Evolutionary conservation across 2,113 vertebrate species (phyloP), one percentile per base, ranked within the genome.

Genomic region (Oostethus manadensis): DNA sequence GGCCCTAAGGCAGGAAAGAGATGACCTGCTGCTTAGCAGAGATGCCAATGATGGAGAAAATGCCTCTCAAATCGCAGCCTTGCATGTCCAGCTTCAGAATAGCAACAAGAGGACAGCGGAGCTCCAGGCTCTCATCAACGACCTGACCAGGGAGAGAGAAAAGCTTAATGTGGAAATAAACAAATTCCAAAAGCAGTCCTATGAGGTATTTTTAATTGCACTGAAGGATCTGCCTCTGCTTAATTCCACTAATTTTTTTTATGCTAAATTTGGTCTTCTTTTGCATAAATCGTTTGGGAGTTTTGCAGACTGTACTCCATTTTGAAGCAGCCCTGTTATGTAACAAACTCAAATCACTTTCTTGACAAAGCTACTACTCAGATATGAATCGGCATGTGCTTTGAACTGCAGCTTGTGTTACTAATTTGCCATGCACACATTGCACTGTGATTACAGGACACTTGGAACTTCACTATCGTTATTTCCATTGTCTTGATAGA

Each of bases 161-260:
- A 96, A 92, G 88, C 93, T 98, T 89, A 96, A 92, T 92, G 83
- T 88, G 94, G 94, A 99, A 94, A 94, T 96, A 93, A 91, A 94
- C 87, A 95, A 92, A 94, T 91, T 93, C 92, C 94, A 96, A 96
- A 99, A 97, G 92, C 94, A 99, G 84, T 93, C 92, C 51, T 82
- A 93, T 80, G 95, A 98, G 96, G 96, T 99, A 98, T 91, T 76
- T 82, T 77, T 82, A 61, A 82, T 64, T 62, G 73, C 47, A 58
- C 20, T 60, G 66, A 79, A 50, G 82, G 79, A 74, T 72, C 54
- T 73, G 11, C 58, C 60, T 64, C 38, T 40, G 48, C 56, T 59
- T 73, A 64, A 66, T 64, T 49, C 9, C 51, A 58, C 56, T 43
- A 23, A 70, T 67, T 50, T n/a, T 14, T 22, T 8, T 7, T 53